phyloP scores from a whole-genome alignment of 2,797 vertebrate species.

The Falco rusticolus region DNA sequence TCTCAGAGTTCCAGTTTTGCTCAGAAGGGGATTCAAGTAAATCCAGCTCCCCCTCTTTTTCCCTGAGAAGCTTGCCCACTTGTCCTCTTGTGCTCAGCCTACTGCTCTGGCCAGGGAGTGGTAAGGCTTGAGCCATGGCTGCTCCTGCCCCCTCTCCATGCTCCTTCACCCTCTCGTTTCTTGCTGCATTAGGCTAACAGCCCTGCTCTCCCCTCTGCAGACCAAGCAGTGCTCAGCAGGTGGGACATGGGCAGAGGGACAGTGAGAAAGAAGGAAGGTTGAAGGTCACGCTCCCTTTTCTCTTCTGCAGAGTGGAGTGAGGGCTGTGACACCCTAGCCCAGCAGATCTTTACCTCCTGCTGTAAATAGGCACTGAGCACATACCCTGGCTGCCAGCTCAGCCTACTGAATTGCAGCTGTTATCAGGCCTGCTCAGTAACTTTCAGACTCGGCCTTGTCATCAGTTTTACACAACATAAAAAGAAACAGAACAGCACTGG shows the following conservation, averaged over 20 bases:
- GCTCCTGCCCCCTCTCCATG: not conserved
- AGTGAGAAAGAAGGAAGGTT: constrained; percentile 28
- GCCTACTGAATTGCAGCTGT: constrained; percentile 50
- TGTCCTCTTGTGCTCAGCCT: not conserved
- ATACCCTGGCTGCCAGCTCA: not conserved
- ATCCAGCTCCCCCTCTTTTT: not conserved
- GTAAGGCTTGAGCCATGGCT: not conserved
- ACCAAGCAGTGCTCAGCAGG: not conserved
- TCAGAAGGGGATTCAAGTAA: not conserved
- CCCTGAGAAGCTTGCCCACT: not conserved
- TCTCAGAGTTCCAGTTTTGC: not conserved
- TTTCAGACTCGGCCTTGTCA: constrained; percentile 52
- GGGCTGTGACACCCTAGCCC: constrained; percentile 47
- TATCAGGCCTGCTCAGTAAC: constrained; percentile 14
- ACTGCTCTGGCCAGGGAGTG: not conserved
- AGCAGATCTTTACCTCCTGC: constrained; percentile 47
- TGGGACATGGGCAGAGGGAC: not conserved
- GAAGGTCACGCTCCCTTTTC: constrained; percentile 46
- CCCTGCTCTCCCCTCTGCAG: not conserved
- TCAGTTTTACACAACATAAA: constrained; percentile 49
- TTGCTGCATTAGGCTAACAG: not conserved
- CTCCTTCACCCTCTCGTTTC: not conserved
- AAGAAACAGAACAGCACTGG: constrained; percentile 2
- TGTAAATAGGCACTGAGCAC: constrained; percentile 60
- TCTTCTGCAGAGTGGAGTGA: not conserved